phyloP scores from a whole-genome alignment of 1,140 invertebrate species.

The Apis cerana region DNA sequence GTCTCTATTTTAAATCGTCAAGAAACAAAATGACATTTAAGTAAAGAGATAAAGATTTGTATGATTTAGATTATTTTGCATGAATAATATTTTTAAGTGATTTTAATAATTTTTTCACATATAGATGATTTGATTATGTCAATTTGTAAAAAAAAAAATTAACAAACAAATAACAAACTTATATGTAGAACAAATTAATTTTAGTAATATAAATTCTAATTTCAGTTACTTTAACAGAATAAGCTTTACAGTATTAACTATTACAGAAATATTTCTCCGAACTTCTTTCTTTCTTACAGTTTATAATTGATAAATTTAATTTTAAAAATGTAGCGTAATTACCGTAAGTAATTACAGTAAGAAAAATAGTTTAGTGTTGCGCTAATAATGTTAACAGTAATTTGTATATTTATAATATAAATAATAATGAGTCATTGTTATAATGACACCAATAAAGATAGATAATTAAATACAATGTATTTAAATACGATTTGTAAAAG shows the following conservation, averaged over 20 bases:
- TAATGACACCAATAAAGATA: conserved; percentile 59
- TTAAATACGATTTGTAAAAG: conserved; percentile 65
- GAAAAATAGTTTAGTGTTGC: conserved; percentile 64
- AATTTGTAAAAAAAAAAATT: conserved; percentile 23
- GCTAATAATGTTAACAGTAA: conserved; percentile 55
- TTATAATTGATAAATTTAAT: conserved; percentile 20
- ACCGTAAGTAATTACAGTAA: too few species aligned
- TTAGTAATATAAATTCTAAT: conserved; percentile 25
- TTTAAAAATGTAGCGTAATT: conserved; percentile 36
- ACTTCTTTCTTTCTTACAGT: background rate
- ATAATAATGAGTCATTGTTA: conserved; percentile 59
- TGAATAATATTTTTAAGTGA: conserved; percentile 43
- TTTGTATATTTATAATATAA: conserved; percentile 59
- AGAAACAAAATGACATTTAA: conserved; percentile 34
- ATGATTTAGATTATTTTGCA: conserved; percentile 30
- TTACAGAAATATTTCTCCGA: conserved; percentile 3
- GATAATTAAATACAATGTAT: conserved; percentile 74
- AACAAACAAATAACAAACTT: conserved; percentile 10
- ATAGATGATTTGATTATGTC: conserved; percentile 12
- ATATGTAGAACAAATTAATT: conserved; percentile 5
- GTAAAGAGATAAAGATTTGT: conserved; percentile 37
- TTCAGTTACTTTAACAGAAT: background rate
- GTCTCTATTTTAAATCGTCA: conserved; percentile 32
- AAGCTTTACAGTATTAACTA: background rate
- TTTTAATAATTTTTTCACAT: conserved; percentile 36